phyloP scores from a whole-genome alignment of 1,140 invertebrate species.

The Drosophila sulfurigaster region DNA sequence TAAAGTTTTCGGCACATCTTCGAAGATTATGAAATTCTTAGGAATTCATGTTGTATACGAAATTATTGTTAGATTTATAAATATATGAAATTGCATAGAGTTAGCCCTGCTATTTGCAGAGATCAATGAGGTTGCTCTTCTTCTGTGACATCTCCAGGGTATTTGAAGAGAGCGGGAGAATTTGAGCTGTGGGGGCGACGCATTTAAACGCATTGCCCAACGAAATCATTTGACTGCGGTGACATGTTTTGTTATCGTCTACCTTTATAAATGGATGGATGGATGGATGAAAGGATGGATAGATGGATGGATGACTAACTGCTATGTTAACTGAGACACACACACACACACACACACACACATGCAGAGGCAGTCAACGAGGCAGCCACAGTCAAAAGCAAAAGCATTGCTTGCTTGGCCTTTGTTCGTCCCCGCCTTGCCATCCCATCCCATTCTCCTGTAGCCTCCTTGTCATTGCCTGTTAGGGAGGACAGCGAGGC shows the following conservation, averaged over 20 bases:
- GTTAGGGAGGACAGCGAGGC: not conserved
- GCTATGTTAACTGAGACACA: not conserved
- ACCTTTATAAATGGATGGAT: slow-evolving; percentile 15
- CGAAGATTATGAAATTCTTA: no score
- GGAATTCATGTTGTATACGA: no score
- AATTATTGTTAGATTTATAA: no score
- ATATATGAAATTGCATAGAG: no score
- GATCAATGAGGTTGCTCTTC: no score
- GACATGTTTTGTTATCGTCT: slow-evolving; percentile 50
- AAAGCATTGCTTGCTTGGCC: not conserved
- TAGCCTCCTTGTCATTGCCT: not conserved
- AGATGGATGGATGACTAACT: slow-evolving; percentile 25
- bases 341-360: no score
- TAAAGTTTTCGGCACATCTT: not conserved
- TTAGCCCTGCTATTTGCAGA: not conserved
- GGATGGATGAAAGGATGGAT: slow-evolving; percentile 15
- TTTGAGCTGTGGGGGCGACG: not conserved
- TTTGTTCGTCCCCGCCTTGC: not conserved
- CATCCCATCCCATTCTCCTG: not conserved
- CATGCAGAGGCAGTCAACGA: no score
- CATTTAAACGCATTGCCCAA: slow-evolving; percentile 62
- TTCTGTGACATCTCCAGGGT: not conserved
- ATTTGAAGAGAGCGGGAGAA: not conserved
- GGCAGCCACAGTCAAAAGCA: no score
- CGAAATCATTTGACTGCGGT: slow-evolving; percentile 59